phyloP scores from a whole-genome alignment of 2,113 vertebrate genomes.

The Cephalopterus ornatus region DNA sequence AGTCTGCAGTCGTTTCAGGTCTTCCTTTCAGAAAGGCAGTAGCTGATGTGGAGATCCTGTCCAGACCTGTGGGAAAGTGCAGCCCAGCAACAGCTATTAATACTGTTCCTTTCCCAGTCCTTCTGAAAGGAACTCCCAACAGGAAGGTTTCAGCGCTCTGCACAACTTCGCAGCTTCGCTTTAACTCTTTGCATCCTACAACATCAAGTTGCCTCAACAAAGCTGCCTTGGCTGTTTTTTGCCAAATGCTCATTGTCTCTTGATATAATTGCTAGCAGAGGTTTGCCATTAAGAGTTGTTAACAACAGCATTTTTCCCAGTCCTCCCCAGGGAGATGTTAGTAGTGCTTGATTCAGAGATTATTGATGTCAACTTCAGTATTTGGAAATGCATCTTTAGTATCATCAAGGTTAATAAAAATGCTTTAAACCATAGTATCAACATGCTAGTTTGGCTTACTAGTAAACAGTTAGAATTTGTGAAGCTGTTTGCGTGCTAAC shows the following conservation, averaged over 20 bases:
- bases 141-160: constrained; percentile 75
- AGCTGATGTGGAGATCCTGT: constrained; percentile 74
- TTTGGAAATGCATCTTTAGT: background rate
- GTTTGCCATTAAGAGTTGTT: constrained; percentile 31
- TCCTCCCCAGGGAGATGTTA: background rate
- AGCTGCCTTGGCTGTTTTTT: background rate
- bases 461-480: background rate
- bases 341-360: background rate
- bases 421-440: background rate
- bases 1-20: constrained; percentile 54
- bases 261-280: constrained; percentile 40
- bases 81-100: constrained; percentile 72
- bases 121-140: constrained; percentile 79
- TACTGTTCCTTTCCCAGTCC: constrained; percentile 74
- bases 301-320: background rate
- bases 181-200: constrained; percentile 75
- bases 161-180: constrained; percentile 48
- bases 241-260: constrained; percentile 38
- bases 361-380: background rate
- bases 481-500: background rate
- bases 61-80: constrained; percentile 79
- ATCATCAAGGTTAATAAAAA: background rate
- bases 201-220: constrained; percentile 6
- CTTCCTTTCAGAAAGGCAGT: constrained; percentile 71
- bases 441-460: constrained; percentile 6